Base-by-base conservation (phyloP, 1,140 invertebrate genomes). In the Augochlora pura region DNA sequence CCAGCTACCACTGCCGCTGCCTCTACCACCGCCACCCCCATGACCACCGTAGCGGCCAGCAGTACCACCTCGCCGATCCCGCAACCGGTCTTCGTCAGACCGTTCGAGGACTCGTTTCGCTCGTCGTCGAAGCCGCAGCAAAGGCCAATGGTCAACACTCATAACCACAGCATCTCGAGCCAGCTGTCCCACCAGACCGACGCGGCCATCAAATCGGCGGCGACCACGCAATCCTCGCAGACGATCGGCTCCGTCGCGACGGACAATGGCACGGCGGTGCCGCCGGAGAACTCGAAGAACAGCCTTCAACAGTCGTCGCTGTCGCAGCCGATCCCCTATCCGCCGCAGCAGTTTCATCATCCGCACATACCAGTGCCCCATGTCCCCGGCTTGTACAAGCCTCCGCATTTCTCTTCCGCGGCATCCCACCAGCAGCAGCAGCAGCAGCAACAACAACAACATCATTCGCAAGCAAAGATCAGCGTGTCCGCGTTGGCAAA, bases 71-170 rank as follows among this genome's bases (percentile, higher is more conserved):
- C 62, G 39, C 52, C 66, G n/a, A 81, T 83, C 25, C 68, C 80
- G 25, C 90, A 91, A 32, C 93, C 91, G 21, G 86, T 90, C 27
- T 94, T 94, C 76, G 93, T 93, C 8, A 87, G 93, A n/a, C 93
- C 93, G 3, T 94, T 94, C 69, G 93, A 93, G 74, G 93, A 94
- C 72, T 92, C 90, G 7, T 92, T 92, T 72, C 85, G 91, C 27
- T 81, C 90, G 10, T 80, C 90, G 42, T 86, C 90, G n/a, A 89
- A 88, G 27, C 84, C 88, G 7, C 88, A 88, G n/a, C 87, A 89
- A 2, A 83, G 88, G 71, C 81, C 87, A 6, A 68, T 90, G 21
- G 60, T 86, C 9, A 89, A 87, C 75, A 88, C 74, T 82, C 90
- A 82, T 8, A 89, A 82, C 84, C 85, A 89, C 46, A 88, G 75